phyloP scores from a whole-genome alignment of 1,140 invertebrate genomes.

The Pseudomyrmex flavicornis region DNA sequence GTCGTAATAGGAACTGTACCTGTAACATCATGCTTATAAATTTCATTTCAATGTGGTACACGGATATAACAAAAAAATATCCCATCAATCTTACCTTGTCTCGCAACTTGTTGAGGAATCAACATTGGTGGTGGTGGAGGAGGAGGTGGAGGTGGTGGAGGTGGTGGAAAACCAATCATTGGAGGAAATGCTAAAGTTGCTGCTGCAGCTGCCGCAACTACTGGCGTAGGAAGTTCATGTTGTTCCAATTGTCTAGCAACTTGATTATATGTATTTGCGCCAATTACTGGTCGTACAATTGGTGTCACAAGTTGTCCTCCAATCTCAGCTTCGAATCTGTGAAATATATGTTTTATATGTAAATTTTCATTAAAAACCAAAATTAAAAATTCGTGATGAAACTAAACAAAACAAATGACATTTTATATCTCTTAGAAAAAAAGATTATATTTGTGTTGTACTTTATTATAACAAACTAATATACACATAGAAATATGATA shows the following conservation, averaged over 20 bases:
- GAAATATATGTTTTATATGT: conserved; percentile 28
- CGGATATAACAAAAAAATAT: no score
- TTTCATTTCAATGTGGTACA: no score
- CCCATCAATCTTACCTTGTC: conserved; percentile 76
- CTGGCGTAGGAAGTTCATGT: conserved; percentile 82
- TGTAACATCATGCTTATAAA: conserved; percentile 48
- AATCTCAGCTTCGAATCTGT: conserved; percentile 94
- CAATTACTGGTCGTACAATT: conserved; percentile 87
- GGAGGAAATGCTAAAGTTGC: conserved; percentile 78
- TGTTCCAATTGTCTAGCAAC: conserved; percentile 88
- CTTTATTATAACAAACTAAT: background rate
- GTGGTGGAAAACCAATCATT: conserved; percentile 82
- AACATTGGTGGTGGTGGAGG: conserved; percentile 86
- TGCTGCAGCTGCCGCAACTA: conserved; percentile 80
- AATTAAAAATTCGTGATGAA: no score
- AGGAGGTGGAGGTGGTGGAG: conserved; percentile 87
- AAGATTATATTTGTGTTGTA: background rate
- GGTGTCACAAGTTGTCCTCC: conserved; percentile 87
- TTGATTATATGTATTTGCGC: conserved; percentile 88
- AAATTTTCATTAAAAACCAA: background rate
- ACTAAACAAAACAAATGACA: conserved; percentile 2
- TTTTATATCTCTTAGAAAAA: background rate
- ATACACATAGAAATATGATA: no score
- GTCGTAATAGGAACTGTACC: conserved; percentile 82
- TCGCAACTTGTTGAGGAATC: conserved; percentile 87